These are phyloP conservation scores for Otus sunia DNA, from an alignment of 2,113 vertebrate species.

Conservation along the genomic window DNA sequence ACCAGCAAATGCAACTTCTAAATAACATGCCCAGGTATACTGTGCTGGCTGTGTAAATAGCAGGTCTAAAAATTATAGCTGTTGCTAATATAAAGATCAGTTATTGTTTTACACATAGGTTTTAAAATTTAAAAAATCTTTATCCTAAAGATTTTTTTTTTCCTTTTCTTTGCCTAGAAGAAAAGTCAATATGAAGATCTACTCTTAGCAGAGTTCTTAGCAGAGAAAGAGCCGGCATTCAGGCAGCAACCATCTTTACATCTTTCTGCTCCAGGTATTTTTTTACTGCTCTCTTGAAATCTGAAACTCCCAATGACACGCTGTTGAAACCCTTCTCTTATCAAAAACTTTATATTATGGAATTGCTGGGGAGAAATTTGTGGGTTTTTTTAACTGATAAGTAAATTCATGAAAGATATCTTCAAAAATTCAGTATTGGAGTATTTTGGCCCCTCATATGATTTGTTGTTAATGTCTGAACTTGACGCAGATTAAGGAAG, in stretches of 20 bases:
- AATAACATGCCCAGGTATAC: neutral
- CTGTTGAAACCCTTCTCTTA: neutral
- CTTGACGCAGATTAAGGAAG: neutral
- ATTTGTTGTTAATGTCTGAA: neutral
- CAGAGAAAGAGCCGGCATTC: neutral
- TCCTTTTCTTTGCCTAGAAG: fast-evolving
- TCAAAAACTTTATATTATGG: neutral
- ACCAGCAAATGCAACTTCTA: neutral
- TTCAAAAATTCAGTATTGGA: neutral
- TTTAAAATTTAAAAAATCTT: neutral
- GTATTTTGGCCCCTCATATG: neutral
- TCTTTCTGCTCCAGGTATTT: neutral
- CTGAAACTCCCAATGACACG: neutral
- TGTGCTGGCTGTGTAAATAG: neutral
- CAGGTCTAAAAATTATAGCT: neutral
- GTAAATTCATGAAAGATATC: neutral
- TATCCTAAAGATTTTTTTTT: neutral
- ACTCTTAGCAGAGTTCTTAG: neutral
- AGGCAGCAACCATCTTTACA: neutral
- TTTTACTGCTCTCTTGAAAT: neutral
- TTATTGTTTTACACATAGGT: neutral
- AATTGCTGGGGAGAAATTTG: neutral
- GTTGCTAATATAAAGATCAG: neutral
- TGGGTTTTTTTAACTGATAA: fast-evolving
- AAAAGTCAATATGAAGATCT: neutral